Conservation (phyloP, 2,113 vertebrate genomes). For the Neofelis nebulosa region DNA sequence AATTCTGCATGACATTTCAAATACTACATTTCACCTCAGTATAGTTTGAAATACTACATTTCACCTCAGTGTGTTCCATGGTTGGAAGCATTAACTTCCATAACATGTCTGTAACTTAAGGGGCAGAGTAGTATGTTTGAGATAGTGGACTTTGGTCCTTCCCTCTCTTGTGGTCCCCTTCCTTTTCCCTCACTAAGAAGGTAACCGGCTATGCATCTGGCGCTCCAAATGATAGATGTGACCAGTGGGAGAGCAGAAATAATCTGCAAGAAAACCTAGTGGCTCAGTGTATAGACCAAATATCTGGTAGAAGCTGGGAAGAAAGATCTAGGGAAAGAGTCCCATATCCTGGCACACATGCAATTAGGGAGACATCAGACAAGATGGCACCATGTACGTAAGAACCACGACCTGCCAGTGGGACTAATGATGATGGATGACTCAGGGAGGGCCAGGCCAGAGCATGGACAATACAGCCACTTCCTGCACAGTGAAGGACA, state of each 20-base stretch:
- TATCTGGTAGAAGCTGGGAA: not conserved
- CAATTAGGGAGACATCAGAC: not conserved
- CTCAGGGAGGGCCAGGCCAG: not conserved
- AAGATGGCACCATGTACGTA: not conserved
- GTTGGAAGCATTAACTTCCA: not conserved
- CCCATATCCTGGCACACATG: not conserved
- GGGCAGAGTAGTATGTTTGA: not conserved
- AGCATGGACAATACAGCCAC: not conserved
- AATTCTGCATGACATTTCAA: conserved; percentile 20
- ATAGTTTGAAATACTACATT: not conserved
- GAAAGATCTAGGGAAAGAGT: not conserved
- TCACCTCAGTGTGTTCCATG: not conserved
- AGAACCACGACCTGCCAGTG: not conserved
- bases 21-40: not conserved
- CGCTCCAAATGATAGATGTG: not conserved
- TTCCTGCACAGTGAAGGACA: not conserved
- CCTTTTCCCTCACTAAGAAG: not conserved
- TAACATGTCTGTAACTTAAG: not conserved
- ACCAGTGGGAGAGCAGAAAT: not conserved
- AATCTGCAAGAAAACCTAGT: not conserved
- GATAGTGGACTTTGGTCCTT: not conserved
- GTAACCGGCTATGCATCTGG: not conserved
- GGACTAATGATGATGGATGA: no score
- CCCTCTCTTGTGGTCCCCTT: not conserved
- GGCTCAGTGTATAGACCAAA: not conserved